phyloP scores from a whole-genome alignment of 2,797 vertebrate species.

The Ficedula albicollis region DNA sequence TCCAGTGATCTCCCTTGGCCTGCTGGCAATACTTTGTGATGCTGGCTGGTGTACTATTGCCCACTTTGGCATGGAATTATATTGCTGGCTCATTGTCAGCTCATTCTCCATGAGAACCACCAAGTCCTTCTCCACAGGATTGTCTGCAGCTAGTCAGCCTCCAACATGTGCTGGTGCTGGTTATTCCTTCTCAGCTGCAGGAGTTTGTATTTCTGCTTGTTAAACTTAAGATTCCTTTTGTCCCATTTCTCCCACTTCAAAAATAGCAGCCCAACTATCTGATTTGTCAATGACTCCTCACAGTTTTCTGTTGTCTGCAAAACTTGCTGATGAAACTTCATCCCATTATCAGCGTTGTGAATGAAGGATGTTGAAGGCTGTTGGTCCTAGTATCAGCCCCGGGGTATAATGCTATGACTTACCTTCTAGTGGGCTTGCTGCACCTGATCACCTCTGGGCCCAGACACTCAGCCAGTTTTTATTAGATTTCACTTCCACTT shows the following conservation, averaged over 20 bases:
- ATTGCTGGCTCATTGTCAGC: not conserved
- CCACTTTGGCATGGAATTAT: not conserved
- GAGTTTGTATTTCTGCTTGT: not conserved
- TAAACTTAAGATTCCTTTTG: not conserved
- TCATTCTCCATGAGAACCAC: not conserved
- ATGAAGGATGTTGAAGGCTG: not conserved
- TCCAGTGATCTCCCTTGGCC: not conserved
- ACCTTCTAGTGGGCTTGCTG: not conserved
- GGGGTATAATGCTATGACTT: not conserved
- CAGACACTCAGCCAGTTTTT: not conserved
- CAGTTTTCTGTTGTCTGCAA: not conserved
- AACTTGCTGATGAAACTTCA: not conserved
- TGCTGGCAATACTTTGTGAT: not conserved
- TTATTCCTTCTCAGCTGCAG: not conserved
- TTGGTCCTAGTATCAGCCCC: not conserved
- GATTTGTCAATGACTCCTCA: not conserved
- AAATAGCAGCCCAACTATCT: not conserved
- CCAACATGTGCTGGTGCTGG: not conserved
- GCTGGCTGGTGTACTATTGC: not conserved
- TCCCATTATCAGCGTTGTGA: rapidly evolving
- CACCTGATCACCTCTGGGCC: not conserved
- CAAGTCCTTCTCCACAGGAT: not conserved
- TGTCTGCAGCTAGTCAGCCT: not conserved
- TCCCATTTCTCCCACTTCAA: not conserved
- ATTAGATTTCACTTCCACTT: not conserved